Evolutionary conservation across 2,888 invertebrate species (phyloP).

Genomic region (Hirudinaria manillensis): DNA sequence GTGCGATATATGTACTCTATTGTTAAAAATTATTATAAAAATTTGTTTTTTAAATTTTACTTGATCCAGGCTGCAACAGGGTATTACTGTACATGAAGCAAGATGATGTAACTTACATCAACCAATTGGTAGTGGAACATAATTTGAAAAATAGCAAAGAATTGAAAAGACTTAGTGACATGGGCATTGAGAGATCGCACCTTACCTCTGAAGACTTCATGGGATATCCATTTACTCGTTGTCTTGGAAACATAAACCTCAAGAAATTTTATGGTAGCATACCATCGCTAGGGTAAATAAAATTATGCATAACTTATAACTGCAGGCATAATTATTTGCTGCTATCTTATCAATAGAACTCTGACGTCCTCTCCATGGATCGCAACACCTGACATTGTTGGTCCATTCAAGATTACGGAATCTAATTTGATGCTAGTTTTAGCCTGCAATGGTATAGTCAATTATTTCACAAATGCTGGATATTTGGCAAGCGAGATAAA

Average conservation of each 20-base stretch:
- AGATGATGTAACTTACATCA: conserved; percentile 70
- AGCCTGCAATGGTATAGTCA: conserved; percentile 78
- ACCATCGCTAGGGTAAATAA: not conserved
- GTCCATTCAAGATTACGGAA: conserved; percentile 71
- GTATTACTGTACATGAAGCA: conserved; percentile 76
- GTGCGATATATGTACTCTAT: too few relatives aligned
- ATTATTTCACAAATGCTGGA: conserved; percentile 71
- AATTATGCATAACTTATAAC: not conserved
- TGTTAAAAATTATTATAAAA: not conserved
- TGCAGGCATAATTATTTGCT: not conserved
- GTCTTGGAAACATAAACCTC: conserved; percentile 14
- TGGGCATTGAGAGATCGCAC: conserved; percentile 11
- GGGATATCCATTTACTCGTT: conserved; percentile 22
- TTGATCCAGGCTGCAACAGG: conserved; percentile 61
- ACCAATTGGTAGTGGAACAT: conserved; percentile 78
- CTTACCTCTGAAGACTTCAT: not conserved
- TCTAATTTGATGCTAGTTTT: conserved; percentile 75
- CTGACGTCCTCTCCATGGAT: conserved; percentile 74
- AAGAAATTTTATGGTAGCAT: not conserved
- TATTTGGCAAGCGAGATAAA: conserved; percentile 69
- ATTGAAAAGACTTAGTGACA: not conserved
- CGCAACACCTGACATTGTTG: conserved; percentile 71
- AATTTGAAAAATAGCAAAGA: conserved; percentile 80
- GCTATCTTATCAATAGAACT: conserved; percentile 47
- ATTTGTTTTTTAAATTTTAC: not conserved